Evolutionary conservation across 2,113 vertebrate species (phyloP).

Genomic region (Anolis carolinensis): DNA sequence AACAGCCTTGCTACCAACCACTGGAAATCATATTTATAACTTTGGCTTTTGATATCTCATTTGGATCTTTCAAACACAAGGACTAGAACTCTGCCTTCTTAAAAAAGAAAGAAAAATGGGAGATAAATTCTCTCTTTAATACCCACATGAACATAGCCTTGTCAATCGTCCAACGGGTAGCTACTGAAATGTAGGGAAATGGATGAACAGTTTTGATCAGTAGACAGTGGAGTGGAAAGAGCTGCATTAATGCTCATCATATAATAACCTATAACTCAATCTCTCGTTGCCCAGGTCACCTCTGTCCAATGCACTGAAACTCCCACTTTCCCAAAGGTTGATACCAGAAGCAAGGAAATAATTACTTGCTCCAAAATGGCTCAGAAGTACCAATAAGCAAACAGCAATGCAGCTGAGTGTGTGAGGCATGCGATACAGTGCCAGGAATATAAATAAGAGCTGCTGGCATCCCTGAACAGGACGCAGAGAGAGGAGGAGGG

Average conservation of each 20-base stretch:
- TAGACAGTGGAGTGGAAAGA: neutral
- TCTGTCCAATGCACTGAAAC: neutral
- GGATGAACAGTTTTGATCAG: neutral
- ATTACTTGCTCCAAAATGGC: slow-evolving; percentile 32
- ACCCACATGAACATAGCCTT: too few relatives aligned
- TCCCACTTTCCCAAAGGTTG: neutral
- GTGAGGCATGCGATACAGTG: slow-evolving; percentile 61
- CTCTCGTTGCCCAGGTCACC: neutral
- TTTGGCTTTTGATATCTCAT: neutral
- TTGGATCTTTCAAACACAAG: neutral
- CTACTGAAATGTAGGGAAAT: too few relatives aligned
- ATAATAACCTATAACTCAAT: neutral
- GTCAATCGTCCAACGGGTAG: too few relatives aligned
- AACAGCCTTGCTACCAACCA: neutral
- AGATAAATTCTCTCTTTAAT: too few relatives aligned
- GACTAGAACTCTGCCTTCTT: neutral
- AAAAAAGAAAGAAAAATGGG: neutral
- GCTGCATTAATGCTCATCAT: neutral
- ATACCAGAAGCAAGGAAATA: neutral
- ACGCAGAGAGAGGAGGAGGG: neutral
- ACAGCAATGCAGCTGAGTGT: slow-evolving; percentile 59
- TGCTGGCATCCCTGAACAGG: slow-evolving; percentile 20
- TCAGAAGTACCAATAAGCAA: neutral
- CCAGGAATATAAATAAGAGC: slow-evolving; percentile 68
- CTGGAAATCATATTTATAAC: neutral